phyloP scores from a whole-genome alignment of 2,888 invertebrate species.

The Aethes cnicana region DNA sequence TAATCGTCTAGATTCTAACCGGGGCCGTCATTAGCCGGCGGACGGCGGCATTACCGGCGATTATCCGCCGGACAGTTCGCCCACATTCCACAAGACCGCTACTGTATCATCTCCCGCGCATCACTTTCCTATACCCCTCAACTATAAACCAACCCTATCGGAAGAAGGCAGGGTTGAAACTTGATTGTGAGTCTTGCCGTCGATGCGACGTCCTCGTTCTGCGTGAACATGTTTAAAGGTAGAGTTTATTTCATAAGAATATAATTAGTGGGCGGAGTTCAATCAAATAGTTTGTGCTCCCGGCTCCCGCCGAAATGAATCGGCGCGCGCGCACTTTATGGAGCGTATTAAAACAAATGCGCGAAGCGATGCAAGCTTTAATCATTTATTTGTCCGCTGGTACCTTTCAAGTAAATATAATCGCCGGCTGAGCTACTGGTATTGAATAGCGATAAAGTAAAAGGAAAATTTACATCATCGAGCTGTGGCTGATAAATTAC shows the following conservation, averaged over 20 bases:
- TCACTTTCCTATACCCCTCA: slow-evolving; percentile 37
- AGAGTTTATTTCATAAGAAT: slow-evolving; percentile 79
- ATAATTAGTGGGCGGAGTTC: slow-evolving; percentile 82
- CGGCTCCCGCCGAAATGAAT: slow-evolving; percentile 39
- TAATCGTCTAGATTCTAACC: slow-evolving; percentile 26
- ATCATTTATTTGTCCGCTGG: slow-evolving; percentile 24
- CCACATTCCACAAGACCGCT: slow-evolving; percentile 38
- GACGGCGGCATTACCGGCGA: slow-evolving; percentile 37
- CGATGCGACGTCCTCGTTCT: slow-evolving; percentile 34
- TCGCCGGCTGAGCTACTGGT: too few species aligned
- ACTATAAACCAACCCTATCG: background rate
- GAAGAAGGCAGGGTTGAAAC: slow-evolving; percentile 10
- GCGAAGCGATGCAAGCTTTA: slow-evolving; percentile 7
- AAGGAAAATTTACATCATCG: too few species aligned
- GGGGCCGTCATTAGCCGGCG: slow-evolving; percentile 13
- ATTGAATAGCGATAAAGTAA: too few species aligned
- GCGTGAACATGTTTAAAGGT: slow-evolving; percentile 60
- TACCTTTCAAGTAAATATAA: slow-evolving; percentile 17
- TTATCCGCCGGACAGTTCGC: slow-evolving; percentile 40
- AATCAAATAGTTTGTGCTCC: slow-evolving; percentile 65
- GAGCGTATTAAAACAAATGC: slow-evolving; percentile 30
- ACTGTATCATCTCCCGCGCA: slow-evolving; percentile 38
- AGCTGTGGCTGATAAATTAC: too few species aligned
- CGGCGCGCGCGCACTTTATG: slow-evolving; percentile 28
- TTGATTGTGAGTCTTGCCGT: background rate